Percentiles rank a stretch among this genome's conserved stretches.
These are phyloP conservation scores for Chloroceryle inda DNA, from an alignment of 2,797 vertebrate species.

Conservation along the genomic window DNA sequence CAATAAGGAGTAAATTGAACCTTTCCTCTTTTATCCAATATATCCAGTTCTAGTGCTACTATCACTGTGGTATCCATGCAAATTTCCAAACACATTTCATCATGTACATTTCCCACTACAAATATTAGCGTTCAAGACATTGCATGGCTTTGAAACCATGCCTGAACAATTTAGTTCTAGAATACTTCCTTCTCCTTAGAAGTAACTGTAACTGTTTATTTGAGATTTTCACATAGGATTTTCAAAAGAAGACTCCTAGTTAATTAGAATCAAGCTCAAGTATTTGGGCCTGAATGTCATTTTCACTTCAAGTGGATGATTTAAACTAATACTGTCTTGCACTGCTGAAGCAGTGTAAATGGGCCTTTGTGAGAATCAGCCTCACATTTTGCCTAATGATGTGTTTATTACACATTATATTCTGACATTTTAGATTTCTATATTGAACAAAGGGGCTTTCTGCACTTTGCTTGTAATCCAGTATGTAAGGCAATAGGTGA, in stretches of 20 bases:
- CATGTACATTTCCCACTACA: background rate
- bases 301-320: background rate
- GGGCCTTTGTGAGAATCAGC: background rate
- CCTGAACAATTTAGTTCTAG: background rate
- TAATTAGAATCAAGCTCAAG: background rate
- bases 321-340: background rate
- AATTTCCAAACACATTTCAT: background rate
- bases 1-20: background rate
- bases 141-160: background rate
- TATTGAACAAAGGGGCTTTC: background rate
- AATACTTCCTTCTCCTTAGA: background rate
- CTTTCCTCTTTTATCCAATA: background rate
- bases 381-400: background rate
- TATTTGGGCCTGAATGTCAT: background rate
- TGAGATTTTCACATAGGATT: conserved; percentile 16
- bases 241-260: background rate
- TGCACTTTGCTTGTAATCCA: background rate
- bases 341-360: background rate
- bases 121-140: background rate
- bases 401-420: background rate
- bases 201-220: background rate
- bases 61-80: background rate
- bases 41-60: background rate
- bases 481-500: fast-evolving
- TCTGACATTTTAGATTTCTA: background rate